phyloP scores from a whole-genome alignment of 2,888 invertebrate species.

The Crematogaster levior region DNA sequence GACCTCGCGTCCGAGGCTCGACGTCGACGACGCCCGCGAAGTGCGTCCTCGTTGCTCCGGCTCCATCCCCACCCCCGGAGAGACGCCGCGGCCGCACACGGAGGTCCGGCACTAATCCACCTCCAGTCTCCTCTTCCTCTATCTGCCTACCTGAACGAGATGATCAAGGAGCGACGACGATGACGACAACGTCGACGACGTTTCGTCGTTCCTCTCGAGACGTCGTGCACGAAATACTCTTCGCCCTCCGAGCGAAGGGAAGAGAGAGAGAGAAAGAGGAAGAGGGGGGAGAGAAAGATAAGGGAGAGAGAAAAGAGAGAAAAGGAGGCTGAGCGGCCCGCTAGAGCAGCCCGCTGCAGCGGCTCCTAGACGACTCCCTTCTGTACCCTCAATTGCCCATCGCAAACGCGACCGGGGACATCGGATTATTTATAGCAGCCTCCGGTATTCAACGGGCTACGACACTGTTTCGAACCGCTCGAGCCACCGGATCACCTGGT shows the following conservation, averaged over 20 bases:
- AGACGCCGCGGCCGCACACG: conserved; percentile 86
- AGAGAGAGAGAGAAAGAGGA: conserved; percentile 38
- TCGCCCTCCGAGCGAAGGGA: conserved; percentile 4
- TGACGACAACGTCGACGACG: conserved; percentile 8
- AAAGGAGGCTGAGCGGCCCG: conserved; percentile 42
- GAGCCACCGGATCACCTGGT: conserved; percentile 61
- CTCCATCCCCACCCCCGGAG: conserved; percentile 88
- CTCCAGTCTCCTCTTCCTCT: conserved; percentile 86
- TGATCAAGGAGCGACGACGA: conserved; percentile 29
- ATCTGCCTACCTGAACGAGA: conserved; percentile 61
- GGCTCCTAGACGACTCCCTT: conserved; percentile 71
- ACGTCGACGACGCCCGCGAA: conserved; percentile 89
- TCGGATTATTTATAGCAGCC: conserved; percentile 70
- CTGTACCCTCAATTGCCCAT: conserved; percentile 61
- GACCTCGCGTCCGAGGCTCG: conserved; percentile 90
- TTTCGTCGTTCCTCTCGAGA: background rate
- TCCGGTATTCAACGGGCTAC: conserved; percentile 56
- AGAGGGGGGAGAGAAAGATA: conserved; percentile 41
- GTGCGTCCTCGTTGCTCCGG: conserved; percentile 91
- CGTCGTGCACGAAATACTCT: conserved; percentile 23
- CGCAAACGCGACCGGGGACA: conserved; percentile 60
- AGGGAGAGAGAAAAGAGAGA: conserved; percentile 42
- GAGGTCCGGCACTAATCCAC: conserved; percentile 74
- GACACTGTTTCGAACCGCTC: conserved; percentile 33
- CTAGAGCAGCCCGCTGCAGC: conserved; percentile 64